Percentiles rank a stretch among this genome's conserved stretches.
Evolutionary conservation across 2,113 vertebrate genomes (phyloP).

Genomic region (Corapipo altera): DNA sequence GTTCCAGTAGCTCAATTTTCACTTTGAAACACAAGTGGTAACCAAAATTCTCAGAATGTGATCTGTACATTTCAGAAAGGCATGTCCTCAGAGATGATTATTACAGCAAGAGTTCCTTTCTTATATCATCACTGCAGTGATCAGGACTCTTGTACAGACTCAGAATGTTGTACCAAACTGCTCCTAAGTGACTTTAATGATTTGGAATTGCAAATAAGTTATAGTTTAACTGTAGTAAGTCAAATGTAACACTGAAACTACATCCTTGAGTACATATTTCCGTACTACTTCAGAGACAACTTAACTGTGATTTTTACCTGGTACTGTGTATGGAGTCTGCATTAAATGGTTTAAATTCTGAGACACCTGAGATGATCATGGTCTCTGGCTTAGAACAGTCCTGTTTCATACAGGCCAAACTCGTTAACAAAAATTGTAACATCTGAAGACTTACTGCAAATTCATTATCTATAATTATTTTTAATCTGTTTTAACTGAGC

Average conservation of each 20-base stretch:
- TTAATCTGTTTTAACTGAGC: neutral
- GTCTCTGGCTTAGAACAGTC: neutral
- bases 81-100: neutral
- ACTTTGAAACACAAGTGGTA: neutral
- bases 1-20: neutral
- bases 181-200: constrained; percentile 6
- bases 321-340: neutral
- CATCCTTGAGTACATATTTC: neutral
- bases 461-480: neutral
- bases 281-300: neutral
- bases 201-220: neutral
- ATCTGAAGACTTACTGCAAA: neutral
- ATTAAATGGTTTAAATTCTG: neutral
- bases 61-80: neutral
- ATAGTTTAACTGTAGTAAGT: neutral
- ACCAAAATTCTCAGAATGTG: neutral
- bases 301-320: neutral
- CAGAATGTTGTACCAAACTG: neutral
- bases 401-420: neutral
- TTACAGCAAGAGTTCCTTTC: neutral
- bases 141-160: neutral
- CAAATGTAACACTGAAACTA: neutral
- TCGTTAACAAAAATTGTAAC: neutral
- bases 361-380: neutral
- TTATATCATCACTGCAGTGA: neutral